A percentile compares a stretch with the other conserved stretches of the same genome.
These are phyloP conservation scores for Eupithecia exiguata DNA, from an alignment of 2,888 invertebrate species.

Conservation along the genomic window DNA sequence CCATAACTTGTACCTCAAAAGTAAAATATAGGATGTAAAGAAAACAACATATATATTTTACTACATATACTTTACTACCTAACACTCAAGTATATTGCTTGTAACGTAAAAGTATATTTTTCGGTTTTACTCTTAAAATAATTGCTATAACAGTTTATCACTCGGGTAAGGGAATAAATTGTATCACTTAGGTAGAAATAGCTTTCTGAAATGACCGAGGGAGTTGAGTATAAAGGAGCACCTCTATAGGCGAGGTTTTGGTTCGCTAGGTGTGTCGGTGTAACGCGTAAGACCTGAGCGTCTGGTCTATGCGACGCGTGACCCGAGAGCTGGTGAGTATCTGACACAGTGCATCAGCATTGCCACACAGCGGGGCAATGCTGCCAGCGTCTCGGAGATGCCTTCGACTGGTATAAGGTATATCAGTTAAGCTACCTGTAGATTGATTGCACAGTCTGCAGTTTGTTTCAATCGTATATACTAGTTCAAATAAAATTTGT, in stretches of 20 bases:
- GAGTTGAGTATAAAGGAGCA: neutral
- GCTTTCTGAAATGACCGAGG: neutral
- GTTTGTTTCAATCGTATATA: too few species aligned
- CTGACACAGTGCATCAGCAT: too few species aligned
- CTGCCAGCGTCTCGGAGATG: too few species aligned
- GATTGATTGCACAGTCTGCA: too few species aligned
- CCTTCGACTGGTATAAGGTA: too few species aligned
- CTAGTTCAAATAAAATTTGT: too few species aligned
- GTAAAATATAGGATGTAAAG: slow-evolving; percentile 16
- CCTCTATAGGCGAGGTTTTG: neutral
- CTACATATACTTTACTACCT: slow-evolving; percentile 2
- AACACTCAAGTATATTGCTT: slow-evolving; percentile 26
- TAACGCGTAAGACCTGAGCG: too few species aligned
- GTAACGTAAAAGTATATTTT: slow-evolving; percentile 17
- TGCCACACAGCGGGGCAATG: too few species aligned
- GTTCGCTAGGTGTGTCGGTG: neutral
- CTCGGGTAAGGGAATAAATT: slow-evolving; percentile 14
- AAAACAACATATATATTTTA: slow-evolving; percentile 28
- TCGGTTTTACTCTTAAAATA: slow-evolving; percentile 23
- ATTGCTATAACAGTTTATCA: slow-evolving; percentile 25
- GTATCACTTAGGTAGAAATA: slow-evolving; percentile 9
- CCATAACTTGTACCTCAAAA: slow-evolving; percentile 9
- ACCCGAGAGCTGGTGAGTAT: too few species aligned
- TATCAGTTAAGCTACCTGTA: too few species aligned
- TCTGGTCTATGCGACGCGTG: too few species aligned